phyloP scores from a whole-genome alignment of 2,797 vertebrate species.

The Columba guinea region DNA sequence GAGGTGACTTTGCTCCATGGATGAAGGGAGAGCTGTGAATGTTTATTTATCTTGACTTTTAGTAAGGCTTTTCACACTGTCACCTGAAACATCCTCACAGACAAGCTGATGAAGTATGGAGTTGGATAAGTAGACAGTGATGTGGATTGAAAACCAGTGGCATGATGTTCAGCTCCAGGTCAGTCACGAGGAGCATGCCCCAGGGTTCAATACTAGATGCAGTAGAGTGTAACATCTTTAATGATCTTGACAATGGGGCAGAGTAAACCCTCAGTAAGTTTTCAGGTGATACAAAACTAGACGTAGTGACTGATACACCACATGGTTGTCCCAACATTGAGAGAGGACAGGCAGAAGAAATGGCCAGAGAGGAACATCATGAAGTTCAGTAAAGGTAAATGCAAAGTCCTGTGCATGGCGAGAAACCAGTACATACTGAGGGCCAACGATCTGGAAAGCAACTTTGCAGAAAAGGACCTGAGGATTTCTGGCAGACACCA shows the following conservation, averaged over 20 bases:
- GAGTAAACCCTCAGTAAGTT: not conserved
- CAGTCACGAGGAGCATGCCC: not conserved
- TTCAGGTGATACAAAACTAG: not conserved
- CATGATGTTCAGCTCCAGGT: not conserved
- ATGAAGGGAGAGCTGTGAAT: not conserved
- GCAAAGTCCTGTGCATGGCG: not conserved
- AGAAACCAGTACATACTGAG: not conserved
- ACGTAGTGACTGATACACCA: not conserved
- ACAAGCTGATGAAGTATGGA: not conserved
- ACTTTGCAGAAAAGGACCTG: not conserved
- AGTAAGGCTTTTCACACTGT: not conserved
- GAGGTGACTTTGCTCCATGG: not conserved
- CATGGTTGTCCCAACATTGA: not conserved
- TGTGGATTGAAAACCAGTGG: not conserved
- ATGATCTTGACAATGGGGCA: not conserved
- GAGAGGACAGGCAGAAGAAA: not conserved
- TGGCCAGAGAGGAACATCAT: not conserved
- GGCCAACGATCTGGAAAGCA: not conserved
- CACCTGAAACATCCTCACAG: not conserved
- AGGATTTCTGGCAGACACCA: too few relatives aligned
- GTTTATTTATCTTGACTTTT: not conserved
- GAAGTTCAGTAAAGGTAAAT: not conserved
- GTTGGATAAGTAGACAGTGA: not conserved
- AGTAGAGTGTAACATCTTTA: not conserved
- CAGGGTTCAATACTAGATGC: not conserved